Percentiles rank a stretch among this genome's conserved stretches.
Conservation (phyloP, 2,888 invertebrate genomes). For the Hanleya hanleyi region DNA sequence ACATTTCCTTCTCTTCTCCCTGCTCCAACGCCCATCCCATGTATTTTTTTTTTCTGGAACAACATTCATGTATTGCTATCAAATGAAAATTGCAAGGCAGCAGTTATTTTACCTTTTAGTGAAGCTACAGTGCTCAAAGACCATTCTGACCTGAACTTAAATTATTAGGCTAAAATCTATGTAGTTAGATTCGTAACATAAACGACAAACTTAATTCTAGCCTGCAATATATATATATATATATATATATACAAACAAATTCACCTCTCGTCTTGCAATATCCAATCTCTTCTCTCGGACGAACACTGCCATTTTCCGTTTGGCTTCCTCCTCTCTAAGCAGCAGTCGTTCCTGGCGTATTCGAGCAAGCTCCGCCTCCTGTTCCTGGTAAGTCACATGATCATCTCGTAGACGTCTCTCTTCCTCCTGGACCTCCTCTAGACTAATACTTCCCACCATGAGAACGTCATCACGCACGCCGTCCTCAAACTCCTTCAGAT, state of each 20-base stretch:
- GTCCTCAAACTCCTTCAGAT: constrained; percentile 63
- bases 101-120: too few species aligned
- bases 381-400: constrained; percentile 64
- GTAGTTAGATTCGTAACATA: too few species aligned
- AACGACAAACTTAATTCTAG: too few species aligned
- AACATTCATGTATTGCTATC: too few species aligned
- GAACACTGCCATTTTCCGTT: constrained; percentile 59
- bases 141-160: too few species aligned
- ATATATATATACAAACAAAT: background rate
- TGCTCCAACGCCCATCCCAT: too few species aligned
- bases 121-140: too few species aligned
- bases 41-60: too few species aligned
- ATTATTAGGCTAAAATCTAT: too few species aligned
- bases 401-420: constrained; percentile 68
- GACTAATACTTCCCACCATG: constrained; percentile 66
- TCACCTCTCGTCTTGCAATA: constrained; percentile 57
- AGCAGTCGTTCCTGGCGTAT: constrained; percentile 52
- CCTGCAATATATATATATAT: too few species aligned
- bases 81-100: too few species aligned
- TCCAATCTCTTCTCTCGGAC: constrained; percentile 54
- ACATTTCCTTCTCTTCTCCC: too few species aligned
- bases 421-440: constrained; percentile 70
- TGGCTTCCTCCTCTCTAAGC: constrained; percentile 61
- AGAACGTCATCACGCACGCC: constrained; percentile 65
- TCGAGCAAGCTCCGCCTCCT: constrained; percentile 56